phyloP scores from a whole-genome alignment of 2,888 invertebrate species.

The Linyphia triangularis region DNA sequence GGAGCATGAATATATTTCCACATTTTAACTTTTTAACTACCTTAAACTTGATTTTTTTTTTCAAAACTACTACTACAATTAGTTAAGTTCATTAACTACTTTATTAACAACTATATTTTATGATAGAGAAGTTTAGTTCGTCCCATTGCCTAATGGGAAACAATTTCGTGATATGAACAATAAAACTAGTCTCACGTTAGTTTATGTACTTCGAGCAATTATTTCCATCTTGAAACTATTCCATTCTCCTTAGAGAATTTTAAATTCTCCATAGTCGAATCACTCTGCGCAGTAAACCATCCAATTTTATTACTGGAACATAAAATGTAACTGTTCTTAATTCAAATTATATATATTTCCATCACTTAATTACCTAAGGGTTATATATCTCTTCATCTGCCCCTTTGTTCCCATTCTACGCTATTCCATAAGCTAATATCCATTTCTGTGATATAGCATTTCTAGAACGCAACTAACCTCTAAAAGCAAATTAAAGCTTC shows the following conservation, averaged over 20 bases:
- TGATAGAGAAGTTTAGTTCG: too few relatives aligned
- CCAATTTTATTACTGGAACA: background rate
- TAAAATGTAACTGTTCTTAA: background rate
- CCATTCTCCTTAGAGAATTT: background rate
- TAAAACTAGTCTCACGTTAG: too few relatives aligned
- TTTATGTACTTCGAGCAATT: background rate
- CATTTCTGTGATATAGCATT: background rate
- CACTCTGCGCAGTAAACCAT: background rate
- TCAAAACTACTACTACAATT: too few relatives aligned
- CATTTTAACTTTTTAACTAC: too few relatives aligned
- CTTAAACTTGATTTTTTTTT: too few relatives aligned
- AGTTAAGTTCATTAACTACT: too few relatives aligned
- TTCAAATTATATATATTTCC: background rate
- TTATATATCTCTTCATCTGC: background rate
- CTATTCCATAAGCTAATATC: conserved; percentile 20
- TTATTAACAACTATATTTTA: too few relatives aligned
- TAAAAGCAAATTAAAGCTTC: background rate
- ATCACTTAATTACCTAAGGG: background rate
- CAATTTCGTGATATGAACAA: too few relatives aligned
- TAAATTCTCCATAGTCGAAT: background rate
- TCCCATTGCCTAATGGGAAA: too few relatives aligned
- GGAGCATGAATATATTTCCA: too few relatives aligned
- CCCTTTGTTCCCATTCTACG: background rate
- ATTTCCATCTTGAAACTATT: background rate
- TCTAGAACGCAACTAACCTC: conserved; percentile 1